Evolutionary conservation across 2,888 invertebrate genomes (phyloP), one percentile per base, ranked within the genome.

Genomic region (Chloromyia formosa): DNA sequence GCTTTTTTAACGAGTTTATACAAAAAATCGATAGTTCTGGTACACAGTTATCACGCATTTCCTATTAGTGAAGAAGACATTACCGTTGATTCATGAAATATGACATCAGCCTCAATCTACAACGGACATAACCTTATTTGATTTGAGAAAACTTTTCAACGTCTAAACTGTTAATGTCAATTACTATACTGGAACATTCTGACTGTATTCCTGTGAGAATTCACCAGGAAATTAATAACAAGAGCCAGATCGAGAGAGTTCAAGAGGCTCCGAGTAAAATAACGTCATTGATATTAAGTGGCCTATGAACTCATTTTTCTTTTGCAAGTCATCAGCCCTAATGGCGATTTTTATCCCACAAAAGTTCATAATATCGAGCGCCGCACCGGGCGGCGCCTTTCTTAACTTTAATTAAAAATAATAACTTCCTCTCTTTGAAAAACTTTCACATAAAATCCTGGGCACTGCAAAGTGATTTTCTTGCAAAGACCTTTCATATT

Each of bases 401-500:
- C 12, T 49, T 49, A 49, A 49, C 49, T 49, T 49, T 49, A 49
- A 49, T 49, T 49, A 49, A 49, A 49, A 49, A 49, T 49, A 49
- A 49, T 49, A 49, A 49, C 3, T 49, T 49, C 10, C 4, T 10
- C 16, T 3, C 16, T 49, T 42, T 35, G 27, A 4, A 7, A 35
- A 35, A 35, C 27, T 35, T 35, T 4, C 27, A 4, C 27, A 35
- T 35, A 35, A 35, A 35, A 35, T 49, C 49, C 16, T 49, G 3
- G 3, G 49, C 49, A n/a, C 16, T 5, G 49, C 49, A 49, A 49
- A 49, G 12, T 3, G 16, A 7, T 49, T 3, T 49, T 49, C 42
- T 12, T 42, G 7, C 12, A 49, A 49, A 7, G 49, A n/a, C 12
- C 2, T n/a, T 49, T 49, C 49, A 49, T 3, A n/a, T 3, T 12